Percentiles rank a stretch among this genome's conserved stretches.
phyloP scores from a whole-genome alignment of 2,113 vertebrate species.

The Centropus bengalensis region DNA sequence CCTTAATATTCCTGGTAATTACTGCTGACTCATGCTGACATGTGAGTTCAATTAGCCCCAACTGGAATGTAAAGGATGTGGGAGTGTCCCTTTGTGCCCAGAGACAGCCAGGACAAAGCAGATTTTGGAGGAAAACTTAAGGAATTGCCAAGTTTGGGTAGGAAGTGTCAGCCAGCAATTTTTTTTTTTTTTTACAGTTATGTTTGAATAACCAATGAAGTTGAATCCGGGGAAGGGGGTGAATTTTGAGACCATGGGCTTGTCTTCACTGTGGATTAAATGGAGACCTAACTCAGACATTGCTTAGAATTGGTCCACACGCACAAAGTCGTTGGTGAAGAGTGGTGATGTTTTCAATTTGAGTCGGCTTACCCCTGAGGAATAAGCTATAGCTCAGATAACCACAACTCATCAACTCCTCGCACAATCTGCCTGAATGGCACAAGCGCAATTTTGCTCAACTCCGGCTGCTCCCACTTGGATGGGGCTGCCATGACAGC shows the following conservation, averaged over 20 bases:
- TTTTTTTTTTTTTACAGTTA: not conserved
- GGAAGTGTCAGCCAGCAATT: constrained; percentile 9
- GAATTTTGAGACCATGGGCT: constrained; percentile 1
- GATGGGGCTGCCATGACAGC: not conserved
- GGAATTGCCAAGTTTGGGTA: constrained; percentile 57
- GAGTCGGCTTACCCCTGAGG: constrained; percentile 3
- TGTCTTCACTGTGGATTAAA: constrained; percentile 45
- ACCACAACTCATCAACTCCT: constrained; percentile 42
- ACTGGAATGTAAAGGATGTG: constrained; percentile 73
- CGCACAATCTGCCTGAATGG: not conserved
- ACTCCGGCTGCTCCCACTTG: not conserved
- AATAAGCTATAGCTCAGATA: constrained; percentile 55
- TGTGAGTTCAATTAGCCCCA: constrained; percentile 67
- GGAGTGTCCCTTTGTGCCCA: constrained; percentile 69
- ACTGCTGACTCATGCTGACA: constrained; percentile 72
- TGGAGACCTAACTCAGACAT: not conserved
- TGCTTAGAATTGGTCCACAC: constrained; percentile 37
- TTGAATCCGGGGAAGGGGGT: not conserved
- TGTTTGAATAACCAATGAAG: constrained; percentile 30
- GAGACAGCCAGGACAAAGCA: constrained; percentile 66
- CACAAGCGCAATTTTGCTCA: not conserved
- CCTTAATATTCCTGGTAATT: constrained; percentile 69
- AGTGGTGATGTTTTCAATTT: constrained; percentile 49
- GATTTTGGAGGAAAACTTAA: constrained; percentile 64
- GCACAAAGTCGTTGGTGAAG: not conserved